A percentile compares a stretch with the other conserved stretches of the same genome.
Evolutionary conservation across 2,113 vertebrate genomes (phyloP).

Genomic region (Gyps fulvus): DNA sequence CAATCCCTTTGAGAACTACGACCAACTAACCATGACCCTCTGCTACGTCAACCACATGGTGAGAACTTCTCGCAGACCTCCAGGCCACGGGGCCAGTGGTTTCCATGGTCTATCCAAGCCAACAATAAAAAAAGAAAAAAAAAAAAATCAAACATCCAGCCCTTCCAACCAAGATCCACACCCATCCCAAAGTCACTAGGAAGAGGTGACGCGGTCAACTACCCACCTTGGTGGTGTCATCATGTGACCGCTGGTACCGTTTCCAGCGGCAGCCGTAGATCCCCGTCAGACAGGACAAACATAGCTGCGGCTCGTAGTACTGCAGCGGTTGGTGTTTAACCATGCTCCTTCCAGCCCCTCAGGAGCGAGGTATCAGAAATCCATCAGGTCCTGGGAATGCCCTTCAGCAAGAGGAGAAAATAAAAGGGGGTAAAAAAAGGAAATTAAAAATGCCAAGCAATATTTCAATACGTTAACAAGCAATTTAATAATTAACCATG

Average conservation of each 20-base stretch:
- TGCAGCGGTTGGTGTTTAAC: slow-evolving; percentile 98
- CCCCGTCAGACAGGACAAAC: slow-evolving; percentile 94
- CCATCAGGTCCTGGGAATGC: slow-evolving; percentile 78
- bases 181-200: rapidly evolving
- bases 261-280: slow-evolving; percentile 99
- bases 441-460: neutral
- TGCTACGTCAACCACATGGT: rapidly evolving
- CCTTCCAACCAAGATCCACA: too few species aligned
- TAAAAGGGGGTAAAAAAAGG: neutral
- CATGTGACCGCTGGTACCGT: slow-evolving; percentile 97
- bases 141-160: rapidly evolving
- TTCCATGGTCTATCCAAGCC: neutral
- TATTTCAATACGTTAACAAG: neutral
- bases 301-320: slow-evolving; percentile 97
- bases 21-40: neutral
- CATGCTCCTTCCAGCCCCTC: slow-evolving; percentile 87
- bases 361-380: slow-evolving; percentile 70
- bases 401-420: slow-evolving; percentile 51
- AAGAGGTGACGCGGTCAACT: rapidly evolving
- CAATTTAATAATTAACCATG: slow-evolving; percentile 21
- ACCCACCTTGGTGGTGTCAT: slow-evolving; percentile 90
- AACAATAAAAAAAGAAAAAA: too few species aligned
- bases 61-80: neutral
- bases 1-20: rapidly evolving
- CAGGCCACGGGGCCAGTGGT: rapidly evolving